Base-by-base conservation (phyloP, 2,113 vertebrate genomes). In the Austrofundulus limnaeus region DNA sequence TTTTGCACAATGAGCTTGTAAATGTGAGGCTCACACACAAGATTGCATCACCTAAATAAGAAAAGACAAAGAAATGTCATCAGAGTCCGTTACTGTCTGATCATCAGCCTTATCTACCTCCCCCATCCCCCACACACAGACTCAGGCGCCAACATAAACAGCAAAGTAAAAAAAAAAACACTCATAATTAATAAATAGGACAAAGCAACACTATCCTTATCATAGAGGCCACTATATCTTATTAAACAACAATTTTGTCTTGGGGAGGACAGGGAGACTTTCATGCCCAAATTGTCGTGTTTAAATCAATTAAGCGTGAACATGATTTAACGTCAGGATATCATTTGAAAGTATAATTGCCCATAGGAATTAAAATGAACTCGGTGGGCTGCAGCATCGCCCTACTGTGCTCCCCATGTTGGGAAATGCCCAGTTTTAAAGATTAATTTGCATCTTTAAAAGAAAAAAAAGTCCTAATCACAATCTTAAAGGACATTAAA, bases 241-340 rank as follows among this genome's bases (percentile, higher is more conserved):
- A 68, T 80, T 75, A 82, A 81, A 83, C 60, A 85, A 75, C 74
- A 76, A 63, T 82, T 88, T 80, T 74, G 62, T 77, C 66, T 78
- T 53, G 92, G 92, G 90, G 90, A 91, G 88, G 92, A 78, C 80
- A 74, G 66, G 68, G 39, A 76, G 57, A 84, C 94, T 94, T 93
- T 88, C 90, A 91, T 90, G 94, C 94, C 93, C 94, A 91, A 94
- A 94, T 95, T 93, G 93, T 89, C 92, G 92, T 93, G 94, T 95
- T 97, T 95, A 95, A 98, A 98, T 98, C 94, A 96, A 97, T 98
- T 96, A 98, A 95, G 92, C 95, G 94, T 95, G 96, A 97, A 96
- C 94, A 94, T 93, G 94, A 96, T 97, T 96, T 96, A 95, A 96
- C 96, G 96, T 96, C 93, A 92, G 94, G 94, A 96, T 96, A 96